Evolutionary conservation across 2,888 invertebrate species (phyloP), one percentile per base, ranked within the genome.

Genomic region (Phortica magna): DNA sequence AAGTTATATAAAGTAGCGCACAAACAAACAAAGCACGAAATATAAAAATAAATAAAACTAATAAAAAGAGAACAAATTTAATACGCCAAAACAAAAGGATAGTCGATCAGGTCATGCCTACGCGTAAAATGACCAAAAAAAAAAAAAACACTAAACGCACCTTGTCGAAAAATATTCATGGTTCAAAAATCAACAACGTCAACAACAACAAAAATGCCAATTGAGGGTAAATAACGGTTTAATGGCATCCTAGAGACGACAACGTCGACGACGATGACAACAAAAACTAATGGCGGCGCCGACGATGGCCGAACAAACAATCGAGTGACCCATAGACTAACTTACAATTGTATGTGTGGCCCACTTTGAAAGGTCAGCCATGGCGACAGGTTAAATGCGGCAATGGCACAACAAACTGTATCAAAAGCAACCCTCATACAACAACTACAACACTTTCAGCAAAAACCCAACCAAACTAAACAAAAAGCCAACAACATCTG

Each of bases 1-100:
- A 85, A 85, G 85, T 85, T 85, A 85, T 82, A 85, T 85, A 85
- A 88, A 85, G 84, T 22, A 85, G 77, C 80, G 78, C 65, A 78
- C 74, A 76, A 80, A 78, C 74, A 75, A 72, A 77, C 19, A 75
- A 31, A 55, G 67, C 9, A 22, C 55, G 77, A 75, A 75, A 65
- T 73, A 77, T 61, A 70, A 41, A 68, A 72, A 75, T 76, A 48
- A 76, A n/a, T n/a, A n/a, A n/a, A n/a, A n/a, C n/a, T 75, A 67
- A 68, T 72, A 77, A 76, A 71, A 78, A 76, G 48, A 14, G 9
- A 14, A 6, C n/a, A n/a, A 48, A 48, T 48, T 9, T 5, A 14
- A 14, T 12, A 2, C 14, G 48, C 48, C 9, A 9, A 12, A 48
- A 48, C 48, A 12, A 48, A 9, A 48, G 48, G 10, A 31, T 31